A percentile compares a stretch with the other conserved stretches of the same genome.
phyloP scores from a whole-genome alignment of 2,888 invertebrate genomes.

The Microdon myrmicae region DNA sequence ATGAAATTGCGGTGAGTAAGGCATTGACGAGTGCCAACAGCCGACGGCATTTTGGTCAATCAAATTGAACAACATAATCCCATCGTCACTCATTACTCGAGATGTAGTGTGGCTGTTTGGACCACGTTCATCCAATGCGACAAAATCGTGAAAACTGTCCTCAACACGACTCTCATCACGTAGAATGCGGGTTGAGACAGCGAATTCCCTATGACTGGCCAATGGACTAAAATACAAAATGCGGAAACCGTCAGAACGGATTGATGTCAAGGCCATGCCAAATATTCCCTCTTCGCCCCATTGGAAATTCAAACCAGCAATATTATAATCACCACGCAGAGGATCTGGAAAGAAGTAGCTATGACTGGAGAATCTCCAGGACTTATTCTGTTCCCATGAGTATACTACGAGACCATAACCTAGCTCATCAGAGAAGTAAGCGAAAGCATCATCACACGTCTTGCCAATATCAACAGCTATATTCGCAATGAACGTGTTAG shows the following conservation, averaged over 20 bases:
- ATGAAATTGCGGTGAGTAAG: slow-evolving; percentile 74
- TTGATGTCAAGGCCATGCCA: slow-evolving; percentile 78
- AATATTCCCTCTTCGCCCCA: slow-evolving; percentile 87
- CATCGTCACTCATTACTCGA: slow-evolving; percentile 79
- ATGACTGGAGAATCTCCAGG: slow-evolving; percentile 81
- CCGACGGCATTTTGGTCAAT: slow-evolving; percentile 85
- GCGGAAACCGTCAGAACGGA: slow-evolving; percentile 75
- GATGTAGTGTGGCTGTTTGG: slow-evolving; percentile 77
- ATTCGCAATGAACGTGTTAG: slow-evolving; percentile 85
- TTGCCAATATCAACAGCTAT: slow-evolving; percentile 82
- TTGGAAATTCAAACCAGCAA: slow-evolving; percentile 84
- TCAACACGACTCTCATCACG: slow-evolving; percentile 75
- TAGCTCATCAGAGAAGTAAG: slow-evolving; percentile 84
- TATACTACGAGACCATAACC: slow-evolving; percentile 85
- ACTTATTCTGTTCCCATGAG: slow-evolving; percentile 79
- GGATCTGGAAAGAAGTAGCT: slow-evolving; percentile 86
- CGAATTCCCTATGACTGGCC: slow-evolving; percentile 81
- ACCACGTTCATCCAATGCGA: slow-evolving; percentile 72
- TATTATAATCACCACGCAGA: slow-evolving; percentile 79
- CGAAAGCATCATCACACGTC: slow-evolving; percentile 79
- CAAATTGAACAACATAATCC: slow-evolving; percentile 80
- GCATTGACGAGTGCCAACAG: slow-evolving; percentile 80
- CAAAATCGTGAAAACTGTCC: slow-evolving; percentile 78
- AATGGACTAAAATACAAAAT: slow-evolving; percentile 82
- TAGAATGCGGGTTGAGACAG: slow-evolving; percentile 79